These are phyloP conservation scores for Julus scandinavius DNA, from an alignment of 2,888 invertebrate species.

Conservation along the genomic window DNA sequence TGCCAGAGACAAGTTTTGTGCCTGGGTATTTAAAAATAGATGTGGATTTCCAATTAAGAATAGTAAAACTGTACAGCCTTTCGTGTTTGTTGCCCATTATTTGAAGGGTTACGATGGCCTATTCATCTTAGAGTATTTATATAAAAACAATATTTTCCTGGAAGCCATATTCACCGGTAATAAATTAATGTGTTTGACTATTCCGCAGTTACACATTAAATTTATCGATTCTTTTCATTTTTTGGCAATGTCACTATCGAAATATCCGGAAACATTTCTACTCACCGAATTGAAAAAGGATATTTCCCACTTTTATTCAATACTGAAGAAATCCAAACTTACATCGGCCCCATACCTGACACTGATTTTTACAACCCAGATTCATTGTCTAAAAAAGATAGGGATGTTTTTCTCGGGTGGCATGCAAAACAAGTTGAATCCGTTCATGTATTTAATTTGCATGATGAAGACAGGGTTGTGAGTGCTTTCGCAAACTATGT, in stretches of 20 bases:
- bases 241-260: conserved; percentile 6
- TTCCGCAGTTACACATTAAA: neutral
- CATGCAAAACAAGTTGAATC: neutral
- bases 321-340: neutral
- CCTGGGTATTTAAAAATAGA: neutral
- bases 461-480: neutral
- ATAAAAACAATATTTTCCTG: neutral
- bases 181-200: neutral
- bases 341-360: neutral
- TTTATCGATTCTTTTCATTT: conserved; percentile 17
- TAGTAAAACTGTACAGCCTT: neutral
- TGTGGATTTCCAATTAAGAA: neutral
- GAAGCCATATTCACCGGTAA: neutral
- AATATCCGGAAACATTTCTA: conserved; percentile 17
- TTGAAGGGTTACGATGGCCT: neutral
- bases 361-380: neutral
- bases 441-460: too few relatives aligned
- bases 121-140: neutral
- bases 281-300: conserved; percentile 12
- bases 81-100: neutral
- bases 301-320: conserved; percentile 44
- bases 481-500: neutral
- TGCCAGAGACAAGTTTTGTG: neutral
- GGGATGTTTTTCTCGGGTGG: neutral
- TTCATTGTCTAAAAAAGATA: too few relatives aligned